Percentiles rank a stretch among this genome's conserved stretches.
phyloP scores from a whole-genome alignment of 2,888 invertebrate genomes.

The Rhamnusium bicolor region DNA sequence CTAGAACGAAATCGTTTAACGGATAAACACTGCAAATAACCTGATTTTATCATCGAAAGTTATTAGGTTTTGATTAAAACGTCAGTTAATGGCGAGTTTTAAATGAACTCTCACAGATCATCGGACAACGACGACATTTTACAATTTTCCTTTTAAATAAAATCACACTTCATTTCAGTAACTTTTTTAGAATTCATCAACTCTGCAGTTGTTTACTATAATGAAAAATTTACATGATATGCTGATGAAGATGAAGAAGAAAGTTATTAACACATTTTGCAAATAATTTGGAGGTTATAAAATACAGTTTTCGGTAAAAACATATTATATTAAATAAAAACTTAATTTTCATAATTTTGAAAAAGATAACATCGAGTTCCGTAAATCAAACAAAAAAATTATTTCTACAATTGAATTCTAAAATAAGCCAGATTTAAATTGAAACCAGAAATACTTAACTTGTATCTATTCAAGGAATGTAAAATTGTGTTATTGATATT shows the following conservation, averaged over 20 bases:
- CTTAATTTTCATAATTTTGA: no score
- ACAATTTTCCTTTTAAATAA: constrained; percentile 25
- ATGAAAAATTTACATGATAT: not conserved
- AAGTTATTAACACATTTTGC: not conserved
- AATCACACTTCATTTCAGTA: not conserved
- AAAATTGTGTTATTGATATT: no score
- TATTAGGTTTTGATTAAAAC: constrained; percentile 55
- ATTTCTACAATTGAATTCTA: no score
- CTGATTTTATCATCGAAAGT: constrained; percentile 51
- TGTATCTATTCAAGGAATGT: no score
- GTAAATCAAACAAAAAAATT: no score
- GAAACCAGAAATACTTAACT: no score
- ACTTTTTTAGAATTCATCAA: not conserved
- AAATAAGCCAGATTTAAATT: no score
- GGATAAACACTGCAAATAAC: constrained; percentile 54
- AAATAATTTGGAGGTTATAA: not conserved
- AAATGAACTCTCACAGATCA: constrained; percentile 44
- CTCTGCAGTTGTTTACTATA: not conserved
- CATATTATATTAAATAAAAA: no score
- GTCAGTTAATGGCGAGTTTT: constrained; percentile 47
- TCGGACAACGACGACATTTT: constrained; percentile 22
- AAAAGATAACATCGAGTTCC: no score
- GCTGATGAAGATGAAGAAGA: not conserved
- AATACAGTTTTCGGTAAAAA: no score
- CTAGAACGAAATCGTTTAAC: constrained; percentile 46